Percentiles rank a stretch among this genome's conserved stretches.
Evolutionary conservation across 2,113 vertebrate genomes (phyloP).

Genomic region (Acanthisitta chloris): DNA sequence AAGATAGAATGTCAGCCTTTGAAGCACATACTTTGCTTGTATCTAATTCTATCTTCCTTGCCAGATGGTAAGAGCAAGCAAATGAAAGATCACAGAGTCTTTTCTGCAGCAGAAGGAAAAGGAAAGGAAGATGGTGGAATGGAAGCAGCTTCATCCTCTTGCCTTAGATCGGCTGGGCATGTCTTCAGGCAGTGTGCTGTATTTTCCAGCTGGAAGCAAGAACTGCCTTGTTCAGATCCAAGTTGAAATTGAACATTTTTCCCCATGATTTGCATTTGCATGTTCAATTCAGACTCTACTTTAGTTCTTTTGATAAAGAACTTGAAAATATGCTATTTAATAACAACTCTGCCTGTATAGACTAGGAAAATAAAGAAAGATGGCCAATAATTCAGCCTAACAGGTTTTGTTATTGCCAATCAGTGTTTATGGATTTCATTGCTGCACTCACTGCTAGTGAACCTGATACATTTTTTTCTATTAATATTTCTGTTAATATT

Average conservation of each 20-base stretch:
- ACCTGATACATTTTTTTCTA: neutral
- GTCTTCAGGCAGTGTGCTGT: neutral
- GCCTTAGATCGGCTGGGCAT: neutral
- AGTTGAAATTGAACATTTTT: neutral
- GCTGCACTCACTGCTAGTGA: neutral
- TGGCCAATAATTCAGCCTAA: neutral
- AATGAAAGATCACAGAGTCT: neutral
- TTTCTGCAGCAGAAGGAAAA: neutral
- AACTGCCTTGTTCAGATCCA: neutral
- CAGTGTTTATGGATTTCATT: neutral
- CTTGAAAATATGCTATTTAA: neutral
- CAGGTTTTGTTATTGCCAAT: rapidly evolving
- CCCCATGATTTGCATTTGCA: neutral
- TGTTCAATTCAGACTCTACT: neutral
- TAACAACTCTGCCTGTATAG: neutral
- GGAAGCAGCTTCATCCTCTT: neutral
- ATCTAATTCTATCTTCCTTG: neutral
- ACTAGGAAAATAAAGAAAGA: neutral
- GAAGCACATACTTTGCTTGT: neutral
- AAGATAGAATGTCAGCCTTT: neutral
- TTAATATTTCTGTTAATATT: neutral
- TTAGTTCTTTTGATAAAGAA: neutral
- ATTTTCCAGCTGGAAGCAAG: neutral
- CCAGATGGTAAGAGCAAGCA: neutral
- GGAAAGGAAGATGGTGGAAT: neutral